Evolutionary conservation across 2,888 invertebrate species (phyloP).

Genomic region (Drosophila atripex): DNA sequence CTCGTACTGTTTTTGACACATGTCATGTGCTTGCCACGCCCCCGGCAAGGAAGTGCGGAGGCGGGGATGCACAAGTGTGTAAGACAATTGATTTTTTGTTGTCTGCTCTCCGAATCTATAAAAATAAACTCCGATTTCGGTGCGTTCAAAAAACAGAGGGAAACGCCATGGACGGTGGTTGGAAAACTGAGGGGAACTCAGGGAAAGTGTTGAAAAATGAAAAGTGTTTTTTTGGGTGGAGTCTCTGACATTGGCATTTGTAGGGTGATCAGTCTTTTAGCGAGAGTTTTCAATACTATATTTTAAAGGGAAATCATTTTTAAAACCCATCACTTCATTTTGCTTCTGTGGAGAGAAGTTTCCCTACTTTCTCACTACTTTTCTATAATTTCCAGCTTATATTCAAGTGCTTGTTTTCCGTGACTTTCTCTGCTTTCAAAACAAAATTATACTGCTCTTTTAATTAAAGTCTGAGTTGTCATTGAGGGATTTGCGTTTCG

Average conservation of each 20-base stretch:
- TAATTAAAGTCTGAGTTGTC: constrained; percentile 32
- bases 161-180: constrained; percentile 38
- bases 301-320: not conserved
- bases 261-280: constrained; percentile 21
- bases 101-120: constrained; percentile 38
- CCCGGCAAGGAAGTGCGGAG: constrained; percentile 7
- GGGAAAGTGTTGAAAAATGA: constrained; percentile 48
- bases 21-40: constrained; percentile 57
- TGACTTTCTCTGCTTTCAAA: not conserved
- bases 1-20: constrained; percentile 62
- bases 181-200: constrained; percentile 7
- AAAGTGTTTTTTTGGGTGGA: constrained; percentile 34
- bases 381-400: constrained; percentile 1
- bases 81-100: constrained; percentile 70
- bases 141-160: constrained; percentile 4
- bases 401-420: not conserved
- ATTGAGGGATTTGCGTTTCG: constrained; percentile 26
- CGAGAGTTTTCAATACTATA: constrained; percentile 6
- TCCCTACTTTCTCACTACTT: not conserved
- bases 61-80: constrained; percentile 52
- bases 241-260: constrained; percentile 64
- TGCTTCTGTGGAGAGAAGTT: not conserved
- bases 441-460: constrained; percentile 1
- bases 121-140: constrained; percentile 57
- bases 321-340: not conserved